Evolutionary conservation across 2,888 invertebrate genomes (phyloP).

Genomic region (Erynnis tages): DNA sequence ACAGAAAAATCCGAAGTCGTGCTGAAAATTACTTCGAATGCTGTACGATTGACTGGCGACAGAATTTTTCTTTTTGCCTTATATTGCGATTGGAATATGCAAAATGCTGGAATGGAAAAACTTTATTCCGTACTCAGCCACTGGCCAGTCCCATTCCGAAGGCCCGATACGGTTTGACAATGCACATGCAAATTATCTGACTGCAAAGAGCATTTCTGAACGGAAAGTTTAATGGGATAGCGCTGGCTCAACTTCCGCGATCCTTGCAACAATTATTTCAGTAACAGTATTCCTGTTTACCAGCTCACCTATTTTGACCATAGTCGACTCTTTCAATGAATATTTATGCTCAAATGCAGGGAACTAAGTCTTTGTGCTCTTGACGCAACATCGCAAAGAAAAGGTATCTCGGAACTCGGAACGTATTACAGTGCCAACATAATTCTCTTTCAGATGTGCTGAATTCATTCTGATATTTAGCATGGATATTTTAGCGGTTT

Average conservation of each 20-base stretch:
- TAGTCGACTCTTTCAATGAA: conserved; percentile 39
- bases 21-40: conserved; percentile 31
- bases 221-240: conserved; percentile 72
- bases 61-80: conserved; percentile 41
- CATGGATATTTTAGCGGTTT: too few relatives aligned
- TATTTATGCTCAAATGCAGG: conserved; percentile 33
- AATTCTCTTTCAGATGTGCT: not conserved
- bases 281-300: conserved; percentile 46
- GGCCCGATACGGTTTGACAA: conserved; percentile 76
- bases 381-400: conserved; percentile 9
- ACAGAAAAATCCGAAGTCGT: conserved; percentile 40
- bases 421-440: not conserved
- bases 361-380: conserved; percentile 8
- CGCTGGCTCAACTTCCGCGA: conserved; percentile 56
- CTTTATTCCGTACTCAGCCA: conserved; percentile 62
- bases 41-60: conserved; percentile 33
- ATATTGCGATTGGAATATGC: conserved; percentile 49
- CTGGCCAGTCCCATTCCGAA: conserved; percentile 62
- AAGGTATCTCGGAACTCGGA: not conserved
- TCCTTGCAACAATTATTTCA: conserved; percentile 62
- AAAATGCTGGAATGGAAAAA: conserved; percentile 59
- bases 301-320: conserved; percentile 46
- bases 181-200: conserved; percentile 76
- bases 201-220: conserved; percentile 62
- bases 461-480: too few relatives aligned